Evolutionary conservation across 2,888 invertebrate genomes (phyloP).

Genomic region (Dendrolimus houi): DNA sequence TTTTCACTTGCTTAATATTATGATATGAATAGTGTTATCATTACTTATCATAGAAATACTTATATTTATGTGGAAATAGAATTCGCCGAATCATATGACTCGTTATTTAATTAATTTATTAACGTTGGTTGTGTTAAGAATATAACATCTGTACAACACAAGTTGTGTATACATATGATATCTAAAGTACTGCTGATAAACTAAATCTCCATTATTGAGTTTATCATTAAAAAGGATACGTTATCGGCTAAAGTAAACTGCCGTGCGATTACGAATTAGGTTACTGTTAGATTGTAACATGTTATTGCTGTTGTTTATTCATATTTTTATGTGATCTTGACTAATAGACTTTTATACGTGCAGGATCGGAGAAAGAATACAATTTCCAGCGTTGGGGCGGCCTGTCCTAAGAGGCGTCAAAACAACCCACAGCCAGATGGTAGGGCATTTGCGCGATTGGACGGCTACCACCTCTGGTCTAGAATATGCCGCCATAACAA

Average conservation of each 20-base stretch:
- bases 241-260: constrained; percentile 24
- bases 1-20: too few species aligned
- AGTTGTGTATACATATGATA: constrained; percentile 9
- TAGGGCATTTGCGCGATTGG: too few species aligned
- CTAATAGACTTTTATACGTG: too few species aligned
- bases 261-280: constrained; percentile 35
- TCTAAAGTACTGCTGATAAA: constrained; percentile 24
- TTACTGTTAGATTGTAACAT: constrained; percentile 18
- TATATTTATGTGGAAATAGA: constrained; percentile 1
- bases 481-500: too few species aligned
- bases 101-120: constrained; percentile 15
- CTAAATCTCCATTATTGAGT: constrained; percentile 29
- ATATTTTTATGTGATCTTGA: too few species aligned
- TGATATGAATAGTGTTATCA: not conserved
- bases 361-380: too few species aligned
- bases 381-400: too few species aligned
- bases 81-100: constrained; percentile 11
- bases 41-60: constrained; percentile 4
- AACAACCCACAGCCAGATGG: too few species aligned
- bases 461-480: too few species aligned
- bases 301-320: too few species aligned
- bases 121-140: constrained; percentile 9
- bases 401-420: too few species aligned
- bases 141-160: too few species aligned
- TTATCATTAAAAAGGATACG: constrained; percentile 27